phyloP scores from a whole-genome alignment of 2,113 vertebrate genomes.

The Ailuropoda melanoleuca region DNA sequence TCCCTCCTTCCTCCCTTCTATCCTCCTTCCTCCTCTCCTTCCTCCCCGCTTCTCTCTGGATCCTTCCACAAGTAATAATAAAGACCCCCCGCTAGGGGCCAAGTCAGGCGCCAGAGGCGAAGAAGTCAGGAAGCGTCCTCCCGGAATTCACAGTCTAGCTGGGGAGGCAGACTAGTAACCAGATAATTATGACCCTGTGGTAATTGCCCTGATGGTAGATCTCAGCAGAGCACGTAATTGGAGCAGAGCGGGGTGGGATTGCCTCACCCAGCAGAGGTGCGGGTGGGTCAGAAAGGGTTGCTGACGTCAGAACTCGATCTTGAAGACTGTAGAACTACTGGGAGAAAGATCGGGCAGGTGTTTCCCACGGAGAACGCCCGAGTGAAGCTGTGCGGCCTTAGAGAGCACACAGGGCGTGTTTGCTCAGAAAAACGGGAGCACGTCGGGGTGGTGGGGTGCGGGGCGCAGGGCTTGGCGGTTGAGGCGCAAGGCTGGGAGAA shows the following conservation, averaged over 20 bases:
- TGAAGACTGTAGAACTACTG: not conserved
- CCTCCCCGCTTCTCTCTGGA: not conserved
- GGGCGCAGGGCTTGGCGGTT: not conserved
- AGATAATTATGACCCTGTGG: not conserved
- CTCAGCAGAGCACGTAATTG: not conserved
- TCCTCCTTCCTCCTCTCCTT: not conserved
- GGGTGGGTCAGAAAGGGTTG: not conserved
- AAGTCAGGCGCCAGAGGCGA: not conserved
- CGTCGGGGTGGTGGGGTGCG: rapidly evolving
- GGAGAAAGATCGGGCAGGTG: not conserved
- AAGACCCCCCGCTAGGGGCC: not conserved
- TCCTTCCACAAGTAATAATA: not conserved
- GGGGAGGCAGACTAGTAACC: not conserved
- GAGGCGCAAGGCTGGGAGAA: not conserved
- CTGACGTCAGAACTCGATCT: not conserved
- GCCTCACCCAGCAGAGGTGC: not conserved
- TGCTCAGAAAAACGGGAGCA: not conserved
- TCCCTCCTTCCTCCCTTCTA: not conserved
- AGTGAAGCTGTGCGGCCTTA: not conserved
- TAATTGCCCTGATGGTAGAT: not conserved
- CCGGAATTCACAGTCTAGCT: not conserved
- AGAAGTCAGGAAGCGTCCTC: not conserved
- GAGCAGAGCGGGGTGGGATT: not conserved
- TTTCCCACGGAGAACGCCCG: not conserved
- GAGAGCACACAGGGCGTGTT: rapidly evolving